Percentiles rank a stretch among this genome's conserved stretches.
phyloP scores from a whole-genome alignment of 2,113 vertebrate genomes.

The Ceyx melanurus region DNA sequence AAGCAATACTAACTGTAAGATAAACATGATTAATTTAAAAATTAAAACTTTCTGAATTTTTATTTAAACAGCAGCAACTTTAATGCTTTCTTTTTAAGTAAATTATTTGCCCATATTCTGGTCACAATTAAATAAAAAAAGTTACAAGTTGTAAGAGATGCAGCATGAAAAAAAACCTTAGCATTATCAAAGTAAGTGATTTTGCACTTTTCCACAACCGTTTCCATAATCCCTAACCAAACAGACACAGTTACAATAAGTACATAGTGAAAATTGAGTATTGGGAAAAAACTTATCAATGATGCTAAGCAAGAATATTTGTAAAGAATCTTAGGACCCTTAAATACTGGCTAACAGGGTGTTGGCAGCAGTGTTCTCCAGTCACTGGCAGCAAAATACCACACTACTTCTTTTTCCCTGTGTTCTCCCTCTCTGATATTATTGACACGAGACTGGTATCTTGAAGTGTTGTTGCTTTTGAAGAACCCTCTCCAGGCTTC shows the following conservation, averaged over 20 bases:
- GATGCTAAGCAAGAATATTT: constrained; percentile 55
- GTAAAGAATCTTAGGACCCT: constrained; percentile 61
- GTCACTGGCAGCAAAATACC: constrained; percentile 69
- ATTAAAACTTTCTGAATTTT: background rate
- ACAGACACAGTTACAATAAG: constrained; percentile 52
- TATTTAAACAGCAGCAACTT: constrained; percentile 1
- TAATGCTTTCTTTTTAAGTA: constrained; percentile 1
- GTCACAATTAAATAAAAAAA: constrained; percentile 9
- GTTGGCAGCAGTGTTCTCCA: constrained; percentile 6
- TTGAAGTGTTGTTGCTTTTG: constrained; percentile 79
- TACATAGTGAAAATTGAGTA: constrained; percentile 41
- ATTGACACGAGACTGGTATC: constrained; percentile 74
- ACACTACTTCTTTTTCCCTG: constrained; percentile 52
- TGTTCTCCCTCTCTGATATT: constrained; percentile 66
- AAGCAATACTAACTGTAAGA: background rate
- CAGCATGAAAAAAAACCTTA: constrained; percentile 51
- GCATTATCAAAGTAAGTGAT: background rate
- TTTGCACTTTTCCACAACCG: constrained; percentile 41
- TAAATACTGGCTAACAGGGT: constrained; percentile 65
- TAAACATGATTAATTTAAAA: background rate
- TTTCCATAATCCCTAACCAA: constrained; percentile 53
- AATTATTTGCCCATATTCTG: background rate
- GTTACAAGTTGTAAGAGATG: constrained; percentile 8
- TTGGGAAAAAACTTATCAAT: constrained; percentile 57
- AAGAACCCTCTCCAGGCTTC: constrained; percentile 80